These are phyloP conservation scores for Cydia fagiglandana DNA, from an alignment of 1,140 invertebrate species.

Conservation along the genomic window DNA sequence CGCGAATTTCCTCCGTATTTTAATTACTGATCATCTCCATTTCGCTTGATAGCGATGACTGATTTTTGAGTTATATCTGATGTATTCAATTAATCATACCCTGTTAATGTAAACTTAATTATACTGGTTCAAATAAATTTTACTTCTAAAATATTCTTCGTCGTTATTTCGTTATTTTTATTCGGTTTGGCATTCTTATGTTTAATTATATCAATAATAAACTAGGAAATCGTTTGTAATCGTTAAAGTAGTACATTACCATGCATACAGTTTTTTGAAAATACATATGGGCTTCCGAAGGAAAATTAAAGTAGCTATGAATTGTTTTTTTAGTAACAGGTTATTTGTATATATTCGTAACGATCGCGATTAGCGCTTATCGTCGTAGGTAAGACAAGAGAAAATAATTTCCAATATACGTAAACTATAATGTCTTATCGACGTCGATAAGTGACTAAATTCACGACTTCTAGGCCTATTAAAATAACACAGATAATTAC, in stretches of 20 bases:
- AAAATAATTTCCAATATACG: no score
- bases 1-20: neutral
- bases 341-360: no score
- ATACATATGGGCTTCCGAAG: neutral
- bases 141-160: neutral
- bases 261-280: no score
- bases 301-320: neutral
- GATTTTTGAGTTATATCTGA: neutral
- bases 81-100: neutral
- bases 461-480: neutral
- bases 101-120: neutral
- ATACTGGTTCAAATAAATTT: neutral
- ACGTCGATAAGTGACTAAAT: no score
- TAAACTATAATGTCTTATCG: no score
- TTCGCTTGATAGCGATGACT: neutral
- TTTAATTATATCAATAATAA: neutral
- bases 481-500: slow-evolving; percentile 33
- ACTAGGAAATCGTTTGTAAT: no score
- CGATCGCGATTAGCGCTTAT: neutral
- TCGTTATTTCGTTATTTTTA: neutral
- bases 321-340: no score
- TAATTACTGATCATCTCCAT: neutral
- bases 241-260: no score
- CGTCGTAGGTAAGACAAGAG: neutral
- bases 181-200: neutral